Evolutionary conservation across 2,113 vertebrate genomes (phyloP), one percentile per base, ranked within the genome.

Genomic region (Myocastor coypus): DNA sequence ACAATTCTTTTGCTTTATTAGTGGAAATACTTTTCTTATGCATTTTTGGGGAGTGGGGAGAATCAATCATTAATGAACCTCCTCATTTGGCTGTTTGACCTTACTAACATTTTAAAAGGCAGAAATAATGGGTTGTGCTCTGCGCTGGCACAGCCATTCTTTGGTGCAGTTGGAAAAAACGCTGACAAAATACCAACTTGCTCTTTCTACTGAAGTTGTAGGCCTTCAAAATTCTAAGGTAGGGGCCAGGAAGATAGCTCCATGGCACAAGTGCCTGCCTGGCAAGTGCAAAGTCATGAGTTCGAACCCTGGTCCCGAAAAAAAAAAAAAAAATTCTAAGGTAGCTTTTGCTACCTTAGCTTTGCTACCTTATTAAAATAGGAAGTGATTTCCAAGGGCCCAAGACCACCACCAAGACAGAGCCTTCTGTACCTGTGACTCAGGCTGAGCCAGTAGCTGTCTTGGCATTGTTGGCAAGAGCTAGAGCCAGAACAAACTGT

Each of bases 191-290:
- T 92, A 99, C 99, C 98, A 99, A 99, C 97, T 99, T 99, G 89
- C 99, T 99, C 34, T 99, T 99, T 98, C 99, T 99, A 98, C 97
- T 99, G 89, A 97, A 99, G 98, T 99, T 99, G 95, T 94, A 98
- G 96, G 30, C 52, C 52, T 95, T 57, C 50, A 42, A 37, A 13
- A 75, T 37, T 22, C 17, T 1, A 6, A 16, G 26, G 42, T 42
- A 30, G n/a, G n/a, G n/a, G n/a, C n/a, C n/a, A n/a, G n/a, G n/a
- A n/a, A n/a, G n/a, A n/a, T n/a, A n/a, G n/a, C n/a, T n/a, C n/a
- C n/a, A n/a, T n/a, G n/a, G n/a, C n/a, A n/a, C n/a, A n/a, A n/a
- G n/a, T n/a, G n/a, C n/a, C n/a, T n/a, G n/a, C n/a, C n/a, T n/a
- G n/a, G n/a, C n/a, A n/a, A n/a, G n/a, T n/a, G n/a, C n/a, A n/a